phyloP scores from a whole-genome alignment of 2,113 vertebrate species.

The Struthio camelus region DNA sequence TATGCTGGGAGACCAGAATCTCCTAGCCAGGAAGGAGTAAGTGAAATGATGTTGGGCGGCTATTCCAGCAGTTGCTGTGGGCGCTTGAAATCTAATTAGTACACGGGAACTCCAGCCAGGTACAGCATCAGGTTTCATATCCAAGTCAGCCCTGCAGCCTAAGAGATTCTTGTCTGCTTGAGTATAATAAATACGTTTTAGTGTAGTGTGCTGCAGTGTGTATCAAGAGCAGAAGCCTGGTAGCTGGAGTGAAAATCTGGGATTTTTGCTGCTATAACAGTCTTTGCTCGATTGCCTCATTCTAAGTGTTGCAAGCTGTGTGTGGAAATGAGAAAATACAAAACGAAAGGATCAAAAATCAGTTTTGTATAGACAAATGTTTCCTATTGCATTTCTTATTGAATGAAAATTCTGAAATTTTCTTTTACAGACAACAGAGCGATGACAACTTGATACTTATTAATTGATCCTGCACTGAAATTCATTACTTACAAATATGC shows the following conservation, averaged over 20 bases:
- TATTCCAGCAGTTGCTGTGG: background rate
- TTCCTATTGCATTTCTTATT: background rate
- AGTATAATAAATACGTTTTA: background rate
- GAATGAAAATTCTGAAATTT: background rate
- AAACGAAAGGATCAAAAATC: background rate
- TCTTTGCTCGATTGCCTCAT: background rate
- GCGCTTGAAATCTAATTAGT: background rate
- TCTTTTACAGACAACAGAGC: slow-evolving; percentile 64
- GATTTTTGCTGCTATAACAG: background rate
- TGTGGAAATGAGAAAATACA: background rate
- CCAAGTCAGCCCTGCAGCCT: background rate
- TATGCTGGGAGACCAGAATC: background rate
- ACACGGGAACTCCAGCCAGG: background rate
- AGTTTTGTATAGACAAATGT: background rate
- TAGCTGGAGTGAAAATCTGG: background rate
- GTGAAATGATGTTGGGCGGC: background rate
- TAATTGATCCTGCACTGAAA: slow-evolving; percentile 43
- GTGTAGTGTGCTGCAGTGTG: background rate
- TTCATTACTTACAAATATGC: background rate
- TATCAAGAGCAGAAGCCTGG: background rate
- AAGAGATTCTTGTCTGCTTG: background rate
- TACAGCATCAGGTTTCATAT: background rate
- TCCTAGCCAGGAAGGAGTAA: background rate
- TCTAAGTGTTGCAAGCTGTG: background rate
- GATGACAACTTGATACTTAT: slow-evolving; percentile 75